phyloP scores from a whole-genome alignment of 2,888 invertebrate genomes.

The Lissonota sp. region DNA sequence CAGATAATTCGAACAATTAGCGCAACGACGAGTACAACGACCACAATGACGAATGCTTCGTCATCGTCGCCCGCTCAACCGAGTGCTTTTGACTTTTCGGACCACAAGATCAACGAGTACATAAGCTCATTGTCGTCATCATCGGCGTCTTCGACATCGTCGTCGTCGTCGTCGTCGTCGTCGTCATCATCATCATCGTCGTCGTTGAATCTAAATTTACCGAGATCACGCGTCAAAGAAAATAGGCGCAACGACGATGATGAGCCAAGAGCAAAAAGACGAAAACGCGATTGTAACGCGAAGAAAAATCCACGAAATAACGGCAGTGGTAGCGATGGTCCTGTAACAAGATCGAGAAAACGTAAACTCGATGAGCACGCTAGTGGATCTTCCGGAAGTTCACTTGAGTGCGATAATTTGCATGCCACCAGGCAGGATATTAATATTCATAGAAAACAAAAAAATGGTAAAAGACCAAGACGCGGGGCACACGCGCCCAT shows the following conservation, averaged over 20 bases:
- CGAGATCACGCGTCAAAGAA: constrained; percentile 60
- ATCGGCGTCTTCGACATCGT: constrained; percentile 82
- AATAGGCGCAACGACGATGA: constrained; percentile 39
- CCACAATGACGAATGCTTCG: constrained; percentile 62
- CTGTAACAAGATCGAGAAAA: constrained; percentile 80
- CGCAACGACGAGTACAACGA: constrained; percentile 65
- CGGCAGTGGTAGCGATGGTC: constrained; percentile 69
- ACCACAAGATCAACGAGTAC: constrained; percentile 84
- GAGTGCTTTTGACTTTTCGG: constrained; percentile 84
- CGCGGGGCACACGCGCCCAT: constrained; percentile 70
- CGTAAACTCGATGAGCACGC: constrained; percentile 75
- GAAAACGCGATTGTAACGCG: constrained; percentile 66
- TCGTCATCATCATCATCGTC: constrained; percentile 84
- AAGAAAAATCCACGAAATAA: constrained; percentile 19
- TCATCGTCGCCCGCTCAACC: constrained; percentile 78
- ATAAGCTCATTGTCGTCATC: constrained; percentile 84
- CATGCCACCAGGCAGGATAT: constrained; percentile 68
- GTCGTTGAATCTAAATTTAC: constrained; percentile 79
- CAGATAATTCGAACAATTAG: constrained; percentile 73
- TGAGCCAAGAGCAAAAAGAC: constrained; percentile 67
- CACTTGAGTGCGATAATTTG: constrained; percentile 65
- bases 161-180: constrained; percentile 79
- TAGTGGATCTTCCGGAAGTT: constrained; percentile 63
- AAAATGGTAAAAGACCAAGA: constrained; percentile 76
- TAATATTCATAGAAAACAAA: constrained; percentile 76